Conservation (phyloP, 2,797 vertebrate species). For the Melanogrammus aeglefinus region DNA sequence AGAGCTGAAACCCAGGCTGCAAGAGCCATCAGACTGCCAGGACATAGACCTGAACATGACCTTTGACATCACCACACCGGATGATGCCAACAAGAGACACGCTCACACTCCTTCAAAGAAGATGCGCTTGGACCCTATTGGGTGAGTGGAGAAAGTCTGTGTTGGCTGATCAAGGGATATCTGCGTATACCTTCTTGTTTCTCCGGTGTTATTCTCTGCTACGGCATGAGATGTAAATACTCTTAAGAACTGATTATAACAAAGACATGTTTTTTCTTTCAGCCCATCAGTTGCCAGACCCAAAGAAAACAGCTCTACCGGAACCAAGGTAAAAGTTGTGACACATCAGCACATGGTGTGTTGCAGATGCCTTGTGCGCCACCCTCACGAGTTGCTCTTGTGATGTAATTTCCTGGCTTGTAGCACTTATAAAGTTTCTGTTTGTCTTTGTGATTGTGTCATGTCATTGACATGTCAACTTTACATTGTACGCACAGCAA, state of each 20-base stretch:
- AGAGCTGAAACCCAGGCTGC: slow-evolving; percentile 79
- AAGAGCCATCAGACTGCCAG: slow-evolving; percentile 63
- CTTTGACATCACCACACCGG: slow-evolving; percentile 85
- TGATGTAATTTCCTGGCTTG: too few species aligned
- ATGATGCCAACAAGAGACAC: slow-evolving; percentile 61
- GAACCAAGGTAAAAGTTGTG: slow-evolving; percentile 54
- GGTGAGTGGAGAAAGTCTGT: slow-evolving; percentile 64
- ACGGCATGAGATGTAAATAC: not conserved
- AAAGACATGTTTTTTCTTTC: slow-evolving; percentile 22
- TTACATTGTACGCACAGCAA: too few species aligned
- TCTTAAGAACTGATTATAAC: not conserved
- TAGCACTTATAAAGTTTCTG: too few species aligned
- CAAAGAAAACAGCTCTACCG: slow-evolving; percentile 39
- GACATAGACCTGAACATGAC: slow-evolving; percentile 85
- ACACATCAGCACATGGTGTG: not conserved
- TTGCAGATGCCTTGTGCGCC: too few species aligned
- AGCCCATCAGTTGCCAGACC: slow-evolving; percentile 46
- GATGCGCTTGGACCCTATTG: slow-evolving; percentile 74
- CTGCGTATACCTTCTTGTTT: not conserved
- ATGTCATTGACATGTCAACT: too few species aligned
- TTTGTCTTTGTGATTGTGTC: too few species aligned
- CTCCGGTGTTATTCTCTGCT: slow-evolving; percentile 17
- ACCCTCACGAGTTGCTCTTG: too few species aligned
- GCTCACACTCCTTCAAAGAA: slow-evolving; percentile 73
- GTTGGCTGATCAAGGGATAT: not conserved